A percentile compares a stretch with the other conserved stretches of the same genome.
phyloP scores from a whole-genome alignment of 2,113 vertebrate species.

The Perca fluviatilis region DNA sequence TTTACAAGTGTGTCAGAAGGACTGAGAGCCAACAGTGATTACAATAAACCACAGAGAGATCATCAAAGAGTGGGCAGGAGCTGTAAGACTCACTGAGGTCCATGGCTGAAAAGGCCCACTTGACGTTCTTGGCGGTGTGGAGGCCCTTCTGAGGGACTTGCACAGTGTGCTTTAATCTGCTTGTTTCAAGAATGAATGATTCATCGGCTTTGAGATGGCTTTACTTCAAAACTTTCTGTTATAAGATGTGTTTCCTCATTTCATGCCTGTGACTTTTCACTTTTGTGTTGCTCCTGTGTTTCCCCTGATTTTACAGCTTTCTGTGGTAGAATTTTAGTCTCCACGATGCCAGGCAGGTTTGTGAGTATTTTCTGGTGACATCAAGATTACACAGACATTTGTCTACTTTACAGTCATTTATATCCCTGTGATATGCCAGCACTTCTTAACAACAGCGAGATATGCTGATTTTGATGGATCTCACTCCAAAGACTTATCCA shows the following conservation, averaged over 20 bases:
- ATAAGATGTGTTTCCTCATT: conserved; percentile 51
- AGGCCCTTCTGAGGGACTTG: conserved; percentile 60
- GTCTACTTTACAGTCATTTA: conserved; percentile 33
- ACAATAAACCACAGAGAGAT: conserved; percentile 69
- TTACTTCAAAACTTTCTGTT: conserved; percentile 39
- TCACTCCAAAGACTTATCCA: conserved; percentile 54
- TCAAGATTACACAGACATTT: conserved; percentile 52
- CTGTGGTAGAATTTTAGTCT: neutral
- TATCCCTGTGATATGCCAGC: conserved; percentile 44
- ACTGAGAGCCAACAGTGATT: conserved; percentile 63
- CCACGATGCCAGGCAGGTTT: neutral
- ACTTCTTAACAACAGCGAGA: conserved; percentile 25
- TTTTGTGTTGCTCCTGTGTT: conserved; percentile 22
- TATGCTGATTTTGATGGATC: conserved; percentile 63
- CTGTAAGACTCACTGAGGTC: conserved; percentile 58
- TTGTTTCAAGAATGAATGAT: conserved; percentile 68
- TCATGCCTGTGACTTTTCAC: conserved; percentile 57
- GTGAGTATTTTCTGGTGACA: conserved; percentile 30
- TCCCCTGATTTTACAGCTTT: conserved; percentile 29
- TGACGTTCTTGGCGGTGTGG: conserved; percentile 59
- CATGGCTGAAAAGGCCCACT: conserved; percentile 73
- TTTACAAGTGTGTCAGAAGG: conserved; percentile 66
- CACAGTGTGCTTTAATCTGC: conserved; percentile 66
- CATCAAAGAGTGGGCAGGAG: conserved; percentile 72
- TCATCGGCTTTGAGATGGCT: conserved; percentile 63